Evolutionary conservation across 2,797 vertebrate genomes (phyloP).

Genomic region (Nasua narica): DNA sequence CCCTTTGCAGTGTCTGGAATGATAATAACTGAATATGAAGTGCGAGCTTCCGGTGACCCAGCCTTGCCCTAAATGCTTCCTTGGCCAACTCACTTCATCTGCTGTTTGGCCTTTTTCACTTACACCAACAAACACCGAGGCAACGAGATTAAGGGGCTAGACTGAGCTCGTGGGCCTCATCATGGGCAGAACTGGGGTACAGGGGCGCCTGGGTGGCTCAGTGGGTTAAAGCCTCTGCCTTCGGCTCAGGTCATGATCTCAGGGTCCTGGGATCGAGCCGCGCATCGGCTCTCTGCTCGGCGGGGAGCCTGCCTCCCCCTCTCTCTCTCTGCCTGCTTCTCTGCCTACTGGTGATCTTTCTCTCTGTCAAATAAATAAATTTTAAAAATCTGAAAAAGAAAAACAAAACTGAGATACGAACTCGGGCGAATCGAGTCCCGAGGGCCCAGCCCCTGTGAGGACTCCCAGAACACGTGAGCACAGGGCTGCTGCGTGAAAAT

Average conservation of each 20-base stretch:
- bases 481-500: rapidly evolving
- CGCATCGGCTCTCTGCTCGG: too few species aligned
- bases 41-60: background rate
- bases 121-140: background rate
- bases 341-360: too few species aligned
- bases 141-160: background rate
- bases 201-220: too few species aligned
- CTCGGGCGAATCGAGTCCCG: background rate
- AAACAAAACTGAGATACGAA: background rate
- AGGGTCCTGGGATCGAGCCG: too few species aligned
- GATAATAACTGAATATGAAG: background rate
- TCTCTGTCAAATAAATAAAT: too few species aligned
- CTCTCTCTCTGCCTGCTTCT: too few species aligned
- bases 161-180: background rate
- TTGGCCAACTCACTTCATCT: background rate
- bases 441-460: background rate
- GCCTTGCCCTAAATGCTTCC: background rate
- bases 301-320: too few species aligned
- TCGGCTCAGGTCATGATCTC: too few species aligned
- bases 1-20: background rate
- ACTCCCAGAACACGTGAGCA: rapidly evolving
- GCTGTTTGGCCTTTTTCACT: background rate
- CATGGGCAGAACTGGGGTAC: background rate
- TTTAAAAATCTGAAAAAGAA: too few species aligned
- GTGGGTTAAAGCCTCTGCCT: too few species aligned